Conservation (phyloP, 2,113 vertebrate species). For the Rhea pennata region DNA sequence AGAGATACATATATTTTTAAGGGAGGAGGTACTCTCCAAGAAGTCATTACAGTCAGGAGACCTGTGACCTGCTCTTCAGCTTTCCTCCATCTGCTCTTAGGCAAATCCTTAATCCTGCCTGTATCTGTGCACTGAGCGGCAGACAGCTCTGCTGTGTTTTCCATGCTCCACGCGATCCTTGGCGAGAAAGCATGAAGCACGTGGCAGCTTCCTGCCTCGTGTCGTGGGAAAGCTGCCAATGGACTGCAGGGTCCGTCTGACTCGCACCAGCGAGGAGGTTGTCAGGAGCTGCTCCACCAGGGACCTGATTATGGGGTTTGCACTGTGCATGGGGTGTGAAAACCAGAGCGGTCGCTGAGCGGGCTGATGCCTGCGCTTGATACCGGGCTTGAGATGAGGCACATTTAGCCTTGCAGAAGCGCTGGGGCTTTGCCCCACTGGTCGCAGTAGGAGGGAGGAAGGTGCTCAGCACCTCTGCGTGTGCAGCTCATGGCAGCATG, state of each 20-base stretch:
- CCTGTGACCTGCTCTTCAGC: not conserved
- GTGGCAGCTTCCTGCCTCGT: not conserved
- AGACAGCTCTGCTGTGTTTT: not conserved
- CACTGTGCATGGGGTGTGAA: too few species aligned
- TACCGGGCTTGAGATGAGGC: too few species aligned
- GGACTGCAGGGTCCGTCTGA: fast-evolving
- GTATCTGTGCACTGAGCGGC: not conserved
- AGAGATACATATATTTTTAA: not conserved
- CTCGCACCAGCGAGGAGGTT: not conserved
- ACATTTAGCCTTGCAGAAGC: too few species aligned
- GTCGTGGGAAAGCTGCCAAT: not conserved
- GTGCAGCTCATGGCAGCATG: too few species aligned
- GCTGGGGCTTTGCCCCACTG: too few species aligned
- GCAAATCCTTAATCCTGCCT: not conserved
- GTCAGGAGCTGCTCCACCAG: not conserved
- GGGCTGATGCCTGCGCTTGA: not conserved
- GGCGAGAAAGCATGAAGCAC: not conserved
- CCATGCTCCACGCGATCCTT: not conserved
- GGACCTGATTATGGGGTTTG: not conserved
- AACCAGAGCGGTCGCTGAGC: not conserved
- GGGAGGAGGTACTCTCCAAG: not conserved
- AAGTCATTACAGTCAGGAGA: not conserved
- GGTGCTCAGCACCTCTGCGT: too few species aligned
- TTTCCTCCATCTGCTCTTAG: not conserved
- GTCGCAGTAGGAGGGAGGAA: too few species aligned